Evolutionary conservation across 2,113 vertebrate species (phyloP).

Genomic region (Rhinolophus ferrumequinum): DNA sequence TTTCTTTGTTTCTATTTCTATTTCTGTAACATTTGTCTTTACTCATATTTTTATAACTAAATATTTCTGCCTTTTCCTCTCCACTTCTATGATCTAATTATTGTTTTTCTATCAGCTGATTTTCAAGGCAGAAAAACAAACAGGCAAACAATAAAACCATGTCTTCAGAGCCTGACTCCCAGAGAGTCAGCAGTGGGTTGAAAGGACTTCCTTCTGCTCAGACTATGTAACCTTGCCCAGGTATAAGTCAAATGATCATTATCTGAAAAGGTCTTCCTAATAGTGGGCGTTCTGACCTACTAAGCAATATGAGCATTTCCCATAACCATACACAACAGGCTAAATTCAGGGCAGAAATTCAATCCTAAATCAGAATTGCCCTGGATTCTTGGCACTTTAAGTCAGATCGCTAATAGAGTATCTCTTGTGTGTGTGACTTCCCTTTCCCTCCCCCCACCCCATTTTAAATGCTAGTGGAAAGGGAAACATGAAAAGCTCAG

Average conservation of each 20-base stretch:
- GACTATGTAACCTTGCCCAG: not conserved
- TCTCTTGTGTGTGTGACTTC: not conserved
- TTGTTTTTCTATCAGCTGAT: not conserved
- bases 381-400: constrained; percentile 62
- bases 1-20: not conserved
- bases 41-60: not conserved
- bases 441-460: not conserved
- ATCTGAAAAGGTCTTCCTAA: not conserved
- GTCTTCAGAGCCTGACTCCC: not conserved
- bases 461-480: constrained; percentile 75
- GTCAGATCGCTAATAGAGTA: constrained; percentile 65
- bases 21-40: not conserved
- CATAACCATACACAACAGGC: not conserved
- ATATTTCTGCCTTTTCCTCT: not conserved
- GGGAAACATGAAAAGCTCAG: constrained; percentile 75
- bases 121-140: constrained; percentile 21
- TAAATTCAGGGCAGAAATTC: constrained; percentile 56
- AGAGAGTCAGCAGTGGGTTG: not conserved
- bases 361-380: constrained; percentile 16
- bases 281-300: not conserved
- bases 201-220: not conserved
- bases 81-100: not conserved
- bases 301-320: not conserved
- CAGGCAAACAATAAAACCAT: not conserved
- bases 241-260: not conserved